Evolutionary conservation across 2,888 invertebrate species (phyloP).

Genomic region (Temnothorax rugatulus): DNA sequence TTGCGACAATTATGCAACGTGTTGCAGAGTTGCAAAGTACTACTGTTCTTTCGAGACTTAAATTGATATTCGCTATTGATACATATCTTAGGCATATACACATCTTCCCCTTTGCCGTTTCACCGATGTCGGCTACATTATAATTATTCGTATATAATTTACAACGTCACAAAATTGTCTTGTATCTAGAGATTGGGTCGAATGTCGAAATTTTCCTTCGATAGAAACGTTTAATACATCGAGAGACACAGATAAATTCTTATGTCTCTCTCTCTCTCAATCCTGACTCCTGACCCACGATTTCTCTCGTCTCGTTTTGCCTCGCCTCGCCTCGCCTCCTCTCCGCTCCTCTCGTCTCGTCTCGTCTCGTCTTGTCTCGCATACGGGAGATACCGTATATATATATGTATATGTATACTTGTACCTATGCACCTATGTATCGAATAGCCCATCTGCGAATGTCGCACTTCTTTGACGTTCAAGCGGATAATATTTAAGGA

Average conservation of each 20-base stretch:
- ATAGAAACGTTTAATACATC: background rate
- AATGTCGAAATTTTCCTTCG: background rate
- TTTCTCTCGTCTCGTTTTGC: conserved; percentile 52
- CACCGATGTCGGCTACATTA: background rate
- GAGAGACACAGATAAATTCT: conserved; percentile 45
- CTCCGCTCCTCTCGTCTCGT: background rate
- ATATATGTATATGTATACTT: background rate
- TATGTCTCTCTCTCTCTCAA: background rate
- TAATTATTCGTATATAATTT: background rate
- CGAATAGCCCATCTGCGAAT: background rate
- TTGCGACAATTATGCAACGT: conserved; percentile 15
- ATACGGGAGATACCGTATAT: no score
- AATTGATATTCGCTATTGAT: conserved; percentile 1
- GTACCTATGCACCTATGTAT: background rate
- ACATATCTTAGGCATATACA: background rate
- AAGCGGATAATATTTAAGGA: background rate
- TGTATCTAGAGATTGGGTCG: background rate
- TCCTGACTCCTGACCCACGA: conserved; percentile 62
- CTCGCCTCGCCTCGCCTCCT: background rate
- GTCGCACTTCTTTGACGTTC: background rate
- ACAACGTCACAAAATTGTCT: background rate
- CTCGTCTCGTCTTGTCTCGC: background rate
- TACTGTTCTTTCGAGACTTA: background rate
- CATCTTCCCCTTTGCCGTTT: background rate
- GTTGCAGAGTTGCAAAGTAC: background rate